Percentiles rank a stretch among this genome's conserved stretches.
Conservation (phyloP, 2,888 invertebrate species). For the Campaea margaritaria region DNA sequence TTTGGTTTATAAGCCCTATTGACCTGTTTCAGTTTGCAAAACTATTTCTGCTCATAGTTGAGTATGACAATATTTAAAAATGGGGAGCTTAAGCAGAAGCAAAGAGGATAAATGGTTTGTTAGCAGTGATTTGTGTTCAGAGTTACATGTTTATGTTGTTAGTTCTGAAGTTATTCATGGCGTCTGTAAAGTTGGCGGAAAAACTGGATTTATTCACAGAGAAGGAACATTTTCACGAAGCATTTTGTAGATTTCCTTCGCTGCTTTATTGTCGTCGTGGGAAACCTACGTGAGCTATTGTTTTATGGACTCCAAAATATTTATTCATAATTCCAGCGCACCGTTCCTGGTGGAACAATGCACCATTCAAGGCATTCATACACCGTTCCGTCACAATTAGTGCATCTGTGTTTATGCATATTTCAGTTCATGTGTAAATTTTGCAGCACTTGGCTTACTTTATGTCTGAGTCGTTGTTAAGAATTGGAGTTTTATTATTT, state of each 20-base stretch:
- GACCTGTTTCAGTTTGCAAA: slow-evolving; percentile 30
- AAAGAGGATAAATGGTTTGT: slow-evolving; percentile 28
- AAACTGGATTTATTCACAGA: not conserved
- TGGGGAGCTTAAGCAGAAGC: slow-evolving; percentile 31
- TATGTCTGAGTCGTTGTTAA: not conserved
- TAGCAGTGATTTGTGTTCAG: slow-evolving; percentile 25
- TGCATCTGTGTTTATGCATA: slow-evolving; percentile 20
- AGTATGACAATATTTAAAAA: slow-evolving; percentile 3
- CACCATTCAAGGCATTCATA: slow-evolving; percentile 28
- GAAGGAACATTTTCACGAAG: not conserved
- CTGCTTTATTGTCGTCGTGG: slow-evolving; percentile 16
- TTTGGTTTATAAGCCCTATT: slow-evolving; percentile 22
- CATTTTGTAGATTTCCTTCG: slow-evolving; percentile 7
- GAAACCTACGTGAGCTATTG: slow-evolving; percentile 34
- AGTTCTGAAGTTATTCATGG: slow-evolving; percentile 2
- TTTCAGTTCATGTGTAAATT: slow-evolving; percentile 4
- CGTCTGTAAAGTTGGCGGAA: slow-evolving; percentile 1
- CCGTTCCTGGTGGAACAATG: slow-evolving; percentile 29
- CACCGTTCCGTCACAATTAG: slow-evolving; percentile 17
- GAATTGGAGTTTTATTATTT: too few relatives aligned
- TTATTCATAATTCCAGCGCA: slow-evolving; percentile 26
- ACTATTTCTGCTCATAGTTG: slow-evolving; percentile 24
- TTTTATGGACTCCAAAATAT: slow-evolving; percentile 31
- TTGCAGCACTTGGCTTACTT: not conserved
- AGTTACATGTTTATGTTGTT: slow-evolving; percentile 18